A percentile compares a stretch with the other conserved stretches of the same genome.
Conservation (phyloP, 2,113 vertebrate species). For the Mirounga angustirostris region DNA sequence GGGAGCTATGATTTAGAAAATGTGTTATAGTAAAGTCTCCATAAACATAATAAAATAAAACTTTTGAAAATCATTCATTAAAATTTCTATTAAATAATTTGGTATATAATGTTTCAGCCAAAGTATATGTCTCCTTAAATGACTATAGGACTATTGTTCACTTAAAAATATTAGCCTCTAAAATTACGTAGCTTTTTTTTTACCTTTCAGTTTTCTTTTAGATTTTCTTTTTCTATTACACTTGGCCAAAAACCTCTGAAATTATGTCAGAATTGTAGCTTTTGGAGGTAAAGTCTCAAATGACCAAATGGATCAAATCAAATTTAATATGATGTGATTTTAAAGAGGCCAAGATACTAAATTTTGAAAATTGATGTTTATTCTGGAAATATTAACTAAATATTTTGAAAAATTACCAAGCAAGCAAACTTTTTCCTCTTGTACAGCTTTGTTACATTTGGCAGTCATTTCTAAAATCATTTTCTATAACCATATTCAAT, state of each 20-base stretch:
- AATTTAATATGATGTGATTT: constrained; percentile 80
- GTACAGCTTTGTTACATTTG: constrained; percentile 68
- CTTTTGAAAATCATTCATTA: constrained; percentile 41
- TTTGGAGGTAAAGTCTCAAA: constrained; percentile 72
- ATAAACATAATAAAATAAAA: constrained; percentile 52
- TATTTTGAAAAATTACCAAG: constrained; percentile 76
- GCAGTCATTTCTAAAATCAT: constrained; percentile 61
- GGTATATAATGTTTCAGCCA: constrained; percentile 6
- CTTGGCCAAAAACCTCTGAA: constrained; percentile 53
- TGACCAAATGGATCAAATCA: constrained; percentile 72
- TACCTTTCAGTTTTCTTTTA: constrained; percentile 61
- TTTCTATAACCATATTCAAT: constrained; percentile 62
- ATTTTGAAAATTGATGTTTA: constrained; percentile 76
- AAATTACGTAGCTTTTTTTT: constrained; percentile 21
- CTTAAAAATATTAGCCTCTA: constrained; percentile 55
- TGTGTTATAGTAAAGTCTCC: background rate
- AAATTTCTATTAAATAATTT: constrained; percentile 41
- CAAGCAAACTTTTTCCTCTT: constrained; percentile 63
- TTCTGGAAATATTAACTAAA: constrained; percentile 76
- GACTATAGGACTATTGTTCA: background rate
- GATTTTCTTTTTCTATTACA: constrained; percentile 59
- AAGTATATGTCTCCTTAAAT: background rate
- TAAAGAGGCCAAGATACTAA: constrained; percentile 75
- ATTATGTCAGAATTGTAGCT: constrained; percentile 72
- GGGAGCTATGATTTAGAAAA: constrained; percentile 23